Evolutionary conservation across 2,888 invertebrate genomes (phyloP), one percentile per base, ranked within the genome.

Genomic region (Campoplex capitator): DNA sequence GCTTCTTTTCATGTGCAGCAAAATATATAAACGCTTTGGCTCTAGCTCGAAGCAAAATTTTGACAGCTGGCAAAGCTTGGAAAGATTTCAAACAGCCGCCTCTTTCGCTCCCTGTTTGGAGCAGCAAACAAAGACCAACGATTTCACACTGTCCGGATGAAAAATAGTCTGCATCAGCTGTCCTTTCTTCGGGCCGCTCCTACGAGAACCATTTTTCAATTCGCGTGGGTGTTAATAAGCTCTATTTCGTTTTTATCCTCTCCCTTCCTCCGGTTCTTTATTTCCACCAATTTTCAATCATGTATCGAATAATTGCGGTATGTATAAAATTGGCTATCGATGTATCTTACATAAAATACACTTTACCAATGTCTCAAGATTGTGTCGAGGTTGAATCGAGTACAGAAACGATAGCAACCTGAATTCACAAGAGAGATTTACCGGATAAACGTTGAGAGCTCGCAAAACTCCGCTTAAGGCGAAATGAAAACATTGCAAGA

Each of bases 101-200:
- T n/a, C 54, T 38, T n/a, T 38, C 68, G 35, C 23, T 38, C 35
- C 8, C 13, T 48, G 65, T 74, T 23, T 62, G 70, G 28, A 45
- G 35, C 79, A 73, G 32, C 80, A 32, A 81, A 83, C 79, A 86
- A 82, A 80, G 71, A 79, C 9, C 65, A 7, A 32, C 76, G 54
- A 83, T 80, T 77, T 86, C 76, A 83, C 79, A 76, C 75, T 62
- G 71, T 56, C 71, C 79, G 38, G 45, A 83, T 42, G 86, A 86
- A 83, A 83, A 86, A 80, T 76, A n/a, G 65, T 79, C 74, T 28
- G 76, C 42, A 83, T 83, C 86, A 83, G 83, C 86, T 83, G 80
- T 71, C 65, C 65, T n/a, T 28, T 23, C 9, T 51, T 28, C 11
- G 54, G 68, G 2, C 32, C 32, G 54, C 13, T 35, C 8, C 54